Percentiles rank a stretch among this genome's conserved stretches.
phyloP scores from a whole-genome alignment of 2,113 vertebrate genomes.

The Regulus satrapa region DNA sequence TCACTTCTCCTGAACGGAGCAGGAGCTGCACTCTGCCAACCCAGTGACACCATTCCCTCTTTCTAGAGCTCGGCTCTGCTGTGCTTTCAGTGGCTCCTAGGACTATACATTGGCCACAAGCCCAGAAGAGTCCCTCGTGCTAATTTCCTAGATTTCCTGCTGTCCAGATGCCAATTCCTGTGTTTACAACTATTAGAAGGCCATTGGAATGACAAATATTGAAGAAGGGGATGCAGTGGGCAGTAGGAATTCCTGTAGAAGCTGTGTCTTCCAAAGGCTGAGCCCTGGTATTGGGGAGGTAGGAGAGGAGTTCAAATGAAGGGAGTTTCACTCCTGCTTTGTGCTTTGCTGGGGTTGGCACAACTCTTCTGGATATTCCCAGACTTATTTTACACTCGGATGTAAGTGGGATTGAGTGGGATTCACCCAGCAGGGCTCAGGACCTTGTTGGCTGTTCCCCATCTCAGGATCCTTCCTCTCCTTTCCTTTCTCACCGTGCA shows the following conservation, averaged over 20 bases:
- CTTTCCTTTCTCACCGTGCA: neutral
- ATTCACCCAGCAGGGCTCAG: neutral
- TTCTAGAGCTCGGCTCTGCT: constrained; percentile 1
- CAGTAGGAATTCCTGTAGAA: neutral
- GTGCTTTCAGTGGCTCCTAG: constrained; percentile 23
- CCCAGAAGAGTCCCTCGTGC: constrained; percentile 30
- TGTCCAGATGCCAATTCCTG: constrained; percentile 35
- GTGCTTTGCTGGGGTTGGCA: neutral
- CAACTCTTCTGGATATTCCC: neutral
- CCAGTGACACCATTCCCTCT: neutral
- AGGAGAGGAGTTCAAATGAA: neutral
- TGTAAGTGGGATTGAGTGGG: neutral
- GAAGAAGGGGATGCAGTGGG: neutral
- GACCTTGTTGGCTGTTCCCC: neutral
- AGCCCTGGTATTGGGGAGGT: neutral
- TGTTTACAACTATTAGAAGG: constrained; percentile 13
- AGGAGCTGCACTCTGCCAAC: neutral
- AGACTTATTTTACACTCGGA: neutral
- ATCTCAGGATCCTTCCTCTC: neutral
- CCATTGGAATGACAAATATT: neutral
- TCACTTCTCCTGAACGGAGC: neutral
- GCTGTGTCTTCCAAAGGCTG: neutral
- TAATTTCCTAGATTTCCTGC: constrained; percentile 57
- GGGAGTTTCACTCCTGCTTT: neutral
- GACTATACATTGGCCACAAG: constrained; percentile 21